Evolutionary conservation across 2,797 vertebrate genomes (phyloP), one percentile per base, ranked within the genome.

Genomic region (Mareca strepera): DNA sequence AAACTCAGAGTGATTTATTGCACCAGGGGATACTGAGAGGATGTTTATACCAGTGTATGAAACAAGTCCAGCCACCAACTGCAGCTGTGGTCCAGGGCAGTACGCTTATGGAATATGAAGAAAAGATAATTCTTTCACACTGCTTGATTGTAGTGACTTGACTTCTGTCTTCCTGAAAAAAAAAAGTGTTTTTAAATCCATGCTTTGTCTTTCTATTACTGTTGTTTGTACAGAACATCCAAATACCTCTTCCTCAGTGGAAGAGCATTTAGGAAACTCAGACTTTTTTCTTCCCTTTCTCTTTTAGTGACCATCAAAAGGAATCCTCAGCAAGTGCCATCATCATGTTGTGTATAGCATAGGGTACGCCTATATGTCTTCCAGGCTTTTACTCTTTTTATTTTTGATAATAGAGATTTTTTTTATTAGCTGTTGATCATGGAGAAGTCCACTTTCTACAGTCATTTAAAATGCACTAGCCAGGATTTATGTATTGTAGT

Each of bases 1-100:
- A 21, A 76, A 82, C n/a, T 84, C 26, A 12, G 9, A 62, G 85
- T 78, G 70, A 92, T 95, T 95, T 90, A 93, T 22, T 84, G 88
- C 60, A 68, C 22, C 68, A 80, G 77, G 68, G 59, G 77, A 64
- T 64, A 41, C 12, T 64, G 70, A 66, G 80, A 91, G 85, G 67
- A 74, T 92, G 77, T 93, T 96, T 82, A 7, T 86, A 86, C 74
- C 52, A 67, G 69, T 35, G 55, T 39, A 37, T 69, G 16, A 92
- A 83, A 84, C 59, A 46, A 83, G 56, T 17, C 52, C 18, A 1
- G 53, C 46, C 88, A 79, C 78, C 67, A 85, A 2, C 70, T 88
- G 64, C 77, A 92, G 83, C 90, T 88, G 78, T 76, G 60, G 31
- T 67, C 72, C 52, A 68, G n/a, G 67, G 56, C 52, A 78, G 28